These are phyloP conservation scores for Myodes glareolus DNA, from an alignment of 2,113 vertebrate species.

Conservation along the genomic window DNA sequence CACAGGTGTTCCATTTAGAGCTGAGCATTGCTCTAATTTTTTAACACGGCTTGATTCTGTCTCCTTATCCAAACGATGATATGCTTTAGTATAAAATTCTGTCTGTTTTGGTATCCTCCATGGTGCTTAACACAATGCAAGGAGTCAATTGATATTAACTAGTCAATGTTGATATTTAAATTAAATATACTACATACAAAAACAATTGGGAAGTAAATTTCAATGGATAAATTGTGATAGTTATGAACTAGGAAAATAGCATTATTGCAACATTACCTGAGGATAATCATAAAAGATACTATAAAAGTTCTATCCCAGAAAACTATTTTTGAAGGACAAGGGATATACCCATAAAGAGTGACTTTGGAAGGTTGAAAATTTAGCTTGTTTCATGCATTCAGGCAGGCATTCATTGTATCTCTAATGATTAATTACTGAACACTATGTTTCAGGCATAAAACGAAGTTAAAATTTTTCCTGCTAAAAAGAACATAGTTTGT, in stretches of 20 bases:
- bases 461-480: not conserved
- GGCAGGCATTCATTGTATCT: not conserved
- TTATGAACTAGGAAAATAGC: not conserved
- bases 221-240: not conserved
- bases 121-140: not conserved
- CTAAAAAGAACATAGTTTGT: not conserved
- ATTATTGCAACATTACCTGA: not conserved
- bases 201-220: not conserved
- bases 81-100: not conserved
- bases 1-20: not conserved
- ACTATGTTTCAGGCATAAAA: not conserved
- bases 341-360: not conserved
- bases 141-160: not conserved
- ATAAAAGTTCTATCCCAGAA: not conserved
- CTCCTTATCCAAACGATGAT: not conserved
- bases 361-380: not conserved
- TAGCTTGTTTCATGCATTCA: not conserved
- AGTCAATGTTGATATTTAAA: not conserved
- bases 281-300: not conserved
- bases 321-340: constrained; percentile 15
- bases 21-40: not conserved
- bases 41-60: not conserved
- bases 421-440: not conserved
- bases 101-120: not conserved
- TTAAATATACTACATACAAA: not conserved